Conservation (phyloP, 2,113 vertebrate genomes). For the Dolichallabes microphthalmus region DNA sequence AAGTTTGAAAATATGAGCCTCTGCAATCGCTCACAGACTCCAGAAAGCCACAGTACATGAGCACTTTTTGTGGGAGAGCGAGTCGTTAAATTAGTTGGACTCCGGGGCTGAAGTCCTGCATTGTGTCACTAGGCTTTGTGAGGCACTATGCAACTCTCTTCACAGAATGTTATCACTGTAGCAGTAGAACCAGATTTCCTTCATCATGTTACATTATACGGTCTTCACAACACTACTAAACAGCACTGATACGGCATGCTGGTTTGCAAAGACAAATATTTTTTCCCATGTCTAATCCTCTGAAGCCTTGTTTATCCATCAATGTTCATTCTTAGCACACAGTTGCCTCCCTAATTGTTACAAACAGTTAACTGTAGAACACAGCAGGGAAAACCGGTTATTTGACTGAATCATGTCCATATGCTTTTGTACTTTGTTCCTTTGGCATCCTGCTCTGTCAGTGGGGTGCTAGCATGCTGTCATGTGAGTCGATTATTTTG, state of each 20-base stretch:
- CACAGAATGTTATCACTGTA: background rate
- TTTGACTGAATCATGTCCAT: background rate
- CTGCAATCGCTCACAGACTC: background rate
- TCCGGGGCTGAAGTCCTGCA: background rate
- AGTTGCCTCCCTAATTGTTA: slow-evolving; percentile 6
- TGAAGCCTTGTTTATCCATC: slow-evolving; percentile 6
- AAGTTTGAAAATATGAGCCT: background rate
- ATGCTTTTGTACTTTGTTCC: slow-evolving; percentile 6
- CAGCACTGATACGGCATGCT: background rate
- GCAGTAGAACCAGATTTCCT: background rate
- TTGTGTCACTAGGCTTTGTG: background rate
- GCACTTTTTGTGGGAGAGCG: background rate
- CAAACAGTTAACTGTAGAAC: background rate
- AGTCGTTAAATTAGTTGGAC: background rate
- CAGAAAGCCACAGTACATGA: background rate
- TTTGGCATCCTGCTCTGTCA: background rate
- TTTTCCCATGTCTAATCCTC: background rate
- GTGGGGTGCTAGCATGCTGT: background rate
- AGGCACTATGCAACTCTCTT: background rate
- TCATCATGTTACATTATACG: background rate
- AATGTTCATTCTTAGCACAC: background rate
- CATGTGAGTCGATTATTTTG: background rate
- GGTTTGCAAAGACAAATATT: background rate
- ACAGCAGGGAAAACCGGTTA: slow-evolving; percentile 25
- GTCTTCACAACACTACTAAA: background rate